Percentiles rank a stretch among this genome's conserved stretches.
These are phyloP conservation scores for Phaethon lepturus DNA, from an alignment of 2,113 vertebrate species.

Conservation along the genomic window DNA sequence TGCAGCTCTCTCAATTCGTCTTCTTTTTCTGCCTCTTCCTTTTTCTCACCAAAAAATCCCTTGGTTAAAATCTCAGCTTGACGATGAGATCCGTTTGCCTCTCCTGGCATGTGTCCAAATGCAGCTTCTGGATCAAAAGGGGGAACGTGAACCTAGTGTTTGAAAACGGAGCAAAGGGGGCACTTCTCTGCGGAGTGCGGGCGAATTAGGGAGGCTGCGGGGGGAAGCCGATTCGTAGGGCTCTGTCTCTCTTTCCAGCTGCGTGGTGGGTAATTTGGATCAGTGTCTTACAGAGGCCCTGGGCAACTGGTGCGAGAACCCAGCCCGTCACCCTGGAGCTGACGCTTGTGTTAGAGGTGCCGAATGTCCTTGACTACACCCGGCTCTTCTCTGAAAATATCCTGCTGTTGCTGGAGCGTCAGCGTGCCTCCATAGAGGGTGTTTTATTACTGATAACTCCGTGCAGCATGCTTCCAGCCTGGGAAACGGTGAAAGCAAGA, in stretches of 20 bases:
- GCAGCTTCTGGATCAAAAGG: not conserved
- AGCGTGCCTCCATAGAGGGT: not conserved
- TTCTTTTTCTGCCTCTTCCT: not conserved
- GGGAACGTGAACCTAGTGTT: not conserved
- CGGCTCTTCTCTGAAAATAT: not conserved
- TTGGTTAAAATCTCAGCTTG: not conserved
- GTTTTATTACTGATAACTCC: not conserved
- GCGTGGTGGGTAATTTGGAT: not conserved
- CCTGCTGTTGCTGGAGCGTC: not conserved
- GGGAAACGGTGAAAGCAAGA: not conserved
- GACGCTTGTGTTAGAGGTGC: not conserved
- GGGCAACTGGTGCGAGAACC: not conserved
- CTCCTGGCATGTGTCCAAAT: not conserved
- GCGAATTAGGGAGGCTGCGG: accelerated
- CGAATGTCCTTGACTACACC: not conserved
- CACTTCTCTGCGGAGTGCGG: not conserved
- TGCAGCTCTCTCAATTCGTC: not conserved
- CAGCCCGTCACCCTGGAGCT: not conserved
- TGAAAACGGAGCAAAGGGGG: not conserved
- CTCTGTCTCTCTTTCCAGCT: not conserved
- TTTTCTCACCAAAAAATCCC: not conserved
- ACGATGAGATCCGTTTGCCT: not conserved
- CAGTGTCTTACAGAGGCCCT: not conserved
- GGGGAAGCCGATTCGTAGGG: not conserved
- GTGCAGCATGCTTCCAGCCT: not conserved